phyloP scores from a whole-genome alignment of 2,113 vertebrate species.

The Pithys albifrons region DNA sequence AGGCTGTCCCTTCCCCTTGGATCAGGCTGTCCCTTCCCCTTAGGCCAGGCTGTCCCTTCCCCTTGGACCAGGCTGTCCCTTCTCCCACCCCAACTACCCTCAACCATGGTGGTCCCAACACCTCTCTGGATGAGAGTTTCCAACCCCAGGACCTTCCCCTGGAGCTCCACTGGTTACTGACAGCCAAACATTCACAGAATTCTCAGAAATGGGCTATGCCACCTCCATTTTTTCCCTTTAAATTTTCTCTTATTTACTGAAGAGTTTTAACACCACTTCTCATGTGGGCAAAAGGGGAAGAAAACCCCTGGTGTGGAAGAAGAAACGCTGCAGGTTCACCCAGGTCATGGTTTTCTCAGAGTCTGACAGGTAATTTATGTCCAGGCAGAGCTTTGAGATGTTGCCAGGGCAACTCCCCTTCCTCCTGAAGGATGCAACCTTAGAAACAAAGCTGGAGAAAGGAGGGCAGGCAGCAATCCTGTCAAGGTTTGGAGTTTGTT shows the following conservation, averaged over 20 bases:
- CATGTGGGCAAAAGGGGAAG: not conserved
- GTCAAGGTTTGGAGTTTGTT: not conserved
- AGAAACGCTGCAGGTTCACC: not conserved
- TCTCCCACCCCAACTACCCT: not conserved
- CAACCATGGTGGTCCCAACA: not conserved
- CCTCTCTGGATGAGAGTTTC: not conserved
- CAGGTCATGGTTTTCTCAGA: not conserved
- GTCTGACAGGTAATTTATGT: conserved; percentile 15
- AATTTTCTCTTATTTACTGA: not conserved
- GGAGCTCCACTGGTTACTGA: not conserved
- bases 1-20: too few species aligned
- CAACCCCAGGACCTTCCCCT: not conserved
- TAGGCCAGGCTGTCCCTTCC: too few species aligned
- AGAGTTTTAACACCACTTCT: not conserved
- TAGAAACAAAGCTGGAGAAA: not conserved
- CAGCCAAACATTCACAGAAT: not conserved
- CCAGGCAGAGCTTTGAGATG: not conserved
- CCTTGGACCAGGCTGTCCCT: not conserved
- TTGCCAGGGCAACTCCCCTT: conserved; percentile 45
- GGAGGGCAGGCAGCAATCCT: not conserved
- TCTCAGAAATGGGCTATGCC: not conserved
- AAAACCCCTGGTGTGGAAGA: not conserved
- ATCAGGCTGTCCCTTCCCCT: not conserved
- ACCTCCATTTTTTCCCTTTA: not conserved
- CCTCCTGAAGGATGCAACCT: not conserved